Conservation (phyloP, 2,888 invertebrate species). For the Lasioglossum figueresi region DNA sequence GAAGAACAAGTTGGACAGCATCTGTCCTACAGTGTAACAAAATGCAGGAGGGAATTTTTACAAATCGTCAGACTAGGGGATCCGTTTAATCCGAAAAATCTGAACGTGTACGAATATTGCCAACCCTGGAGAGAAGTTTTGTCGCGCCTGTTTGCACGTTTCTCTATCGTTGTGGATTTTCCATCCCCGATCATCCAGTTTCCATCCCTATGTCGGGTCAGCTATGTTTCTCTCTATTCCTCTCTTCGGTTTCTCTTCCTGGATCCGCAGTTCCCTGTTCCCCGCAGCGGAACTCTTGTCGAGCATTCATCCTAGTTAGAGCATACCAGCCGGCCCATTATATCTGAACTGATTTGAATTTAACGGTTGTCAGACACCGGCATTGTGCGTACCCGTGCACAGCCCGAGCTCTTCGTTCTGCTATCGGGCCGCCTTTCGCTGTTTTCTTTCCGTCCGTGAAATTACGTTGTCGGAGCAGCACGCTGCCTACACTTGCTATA, state of each 20-base stretch:
- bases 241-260: constrained; percentile 40
- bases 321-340: constrained; percentile 71
- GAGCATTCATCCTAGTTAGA: constrained; percentile 76
- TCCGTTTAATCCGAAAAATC: background rate
- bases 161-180: constrained; percentile 45
- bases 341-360: constrained; percentile 78
- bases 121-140: background rate
- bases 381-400: constrained; percentile 71
- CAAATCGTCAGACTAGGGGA: background rate
- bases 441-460: constrained; percentile 41
- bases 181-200: constrained; percentile 22
- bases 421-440: constrained; percentile 29
- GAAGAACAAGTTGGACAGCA: too few relatives aligned
- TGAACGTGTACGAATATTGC: background rate
- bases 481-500: background rate
- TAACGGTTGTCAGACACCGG: constrained; percentile 74
- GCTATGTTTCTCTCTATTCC: background rate
- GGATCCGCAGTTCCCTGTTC: background rate
- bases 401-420: constrained; percentile 28
- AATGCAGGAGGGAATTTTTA: background rate
- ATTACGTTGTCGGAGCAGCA: constrained; percentile 15
- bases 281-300: constrained; percentile 42
- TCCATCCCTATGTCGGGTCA: constrained; percentile 16
- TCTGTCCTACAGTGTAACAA: background rate
- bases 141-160: constrained; percentile 46